Percentiles rank a stretch among this genome's conserved stretches.
Evolutionary conservation across 2,888 invertebrate species (phyloP).

Genomic region (Leucoma salicis): DNA sequence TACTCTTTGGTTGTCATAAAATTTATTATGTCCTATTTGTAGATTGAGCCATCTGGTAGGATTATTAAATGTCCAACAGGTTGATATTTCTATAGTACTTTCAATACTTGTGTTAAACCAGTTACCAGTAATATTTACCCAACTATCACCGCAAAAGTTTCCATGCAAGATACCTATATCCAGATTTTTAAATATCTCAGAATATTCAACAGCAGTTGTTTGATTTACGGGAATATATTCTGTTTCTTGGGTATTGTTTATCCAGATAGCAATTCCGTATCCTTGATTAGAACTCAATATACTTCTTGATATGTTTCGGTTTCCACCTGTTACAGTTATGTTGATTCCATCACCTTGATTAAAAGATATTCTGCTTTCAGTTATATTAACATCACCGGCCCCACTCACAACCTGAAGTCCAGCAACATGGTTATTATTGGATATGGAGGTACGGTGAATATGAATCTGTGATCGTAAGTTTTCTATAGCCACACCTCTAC

Average conservation of each 20-base stretch:
- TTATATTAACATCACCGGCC: conserved; percentile 96
- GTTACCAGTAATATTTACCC: conserved; percentile 96
- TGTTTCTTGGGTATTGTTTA: conserved; percentile 90
- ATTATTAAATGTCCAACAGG: conserved; percentile 88
- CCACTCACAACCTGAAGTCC: conserved; percentile 95
- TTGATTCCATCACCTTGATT: conserved; percentile 98
- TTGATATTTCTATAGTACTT: conserved; percentile 90
- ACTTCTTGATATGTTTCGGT: conserved; percentile 93
- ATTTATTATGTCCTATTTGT: conserved; percentile 93
- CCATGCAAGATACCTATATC: conserved; percentile 95
- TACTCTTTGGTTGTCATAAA: conserved; percentile 88
- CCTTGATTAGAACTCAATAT: conserved; percentile 93
- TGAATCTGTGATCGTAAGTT: conserved; percentile 95
- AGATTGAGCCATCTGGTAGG: conserved; percentile 81
- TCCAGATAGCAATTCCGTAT: conserved; percentile 94
- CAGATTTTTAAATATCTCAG: conserved; percentile 92
- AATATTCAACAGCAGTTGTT: conserved; percentile 93
- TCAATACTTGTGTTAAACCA: conserved; percentile 90
- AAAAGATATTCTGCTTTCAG: conserved; percentile 93
- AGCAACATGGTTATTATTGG: conserved; percentile 93
- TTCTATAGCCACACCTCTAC: conserved; percentile 96
- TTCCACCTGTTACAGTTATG: conserved; percentile 97
- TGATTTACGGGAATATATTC: conserved; percentile 92
- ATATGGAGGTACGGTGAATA: conserved; percentile 90
- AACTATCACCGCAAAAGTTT: conserved; percentile 93